Percentiles rank a stretch among this genome's conserved stretches.
phyloP scores from a whole-genome alignment of 2,888 invertebrate species.

The Chaitophorus viminalis region DNA sequence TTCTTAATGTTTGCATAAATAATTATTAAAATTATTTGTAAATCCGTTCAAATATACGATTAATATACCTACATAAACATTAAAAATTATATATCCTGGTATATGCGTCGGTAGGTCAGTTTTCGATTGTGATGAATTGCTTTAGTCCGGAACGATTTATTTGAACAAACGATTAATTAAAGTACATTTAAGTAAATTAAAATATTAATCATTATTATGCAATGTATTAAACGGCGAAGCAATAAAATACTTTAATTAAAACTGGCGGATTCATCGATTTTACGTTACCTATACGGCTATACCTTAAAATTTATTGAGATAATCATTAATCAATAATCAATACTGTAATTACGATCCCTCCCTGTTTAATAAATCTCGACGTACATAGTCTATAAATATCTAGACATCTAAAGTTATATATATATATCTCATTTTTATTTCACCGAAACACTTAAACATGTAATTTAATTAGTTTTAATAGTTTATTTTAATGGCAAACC shows the following conservation, averaged over 20 bases:
- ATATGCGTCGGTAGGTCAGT: not conserved
- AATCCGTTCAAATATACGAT: no score
- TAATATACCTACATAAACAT: no score
- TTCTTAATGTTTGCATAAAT: not conserved
- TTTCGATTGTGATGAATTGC: not conserved
- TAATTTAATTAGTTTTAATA: no score
- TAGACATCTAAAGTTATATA: not conserved
- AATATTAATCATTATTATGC: not conserved
- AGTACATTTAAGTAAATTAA: not conserved
- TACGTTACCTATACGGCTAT: not conserved
- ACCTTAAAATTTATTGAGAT: not conserved
- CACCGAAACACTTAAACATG: not conserved
- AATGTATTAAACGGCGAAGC: no score
- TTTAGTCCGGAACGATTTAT: not conserved
- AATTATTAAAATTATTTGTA: not conserved
- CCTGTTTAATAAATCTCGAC: not conserved
- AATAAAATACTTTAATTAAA: not conserved
- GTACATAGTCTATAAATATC: no score
- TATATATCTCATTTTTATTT: not conserved
- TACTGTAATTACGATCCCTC: not conserved
- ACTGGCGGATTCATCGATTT: not conserved
- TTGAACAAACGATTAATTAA: not conserved
- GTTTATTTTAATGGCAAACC: no score
- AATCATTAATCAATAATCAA: no score
- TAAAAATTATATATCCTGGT: not conserved